Conservation (phyloP, 2,797 vertebrate genomes). For the Epinephelus malabaricus region DNA sequence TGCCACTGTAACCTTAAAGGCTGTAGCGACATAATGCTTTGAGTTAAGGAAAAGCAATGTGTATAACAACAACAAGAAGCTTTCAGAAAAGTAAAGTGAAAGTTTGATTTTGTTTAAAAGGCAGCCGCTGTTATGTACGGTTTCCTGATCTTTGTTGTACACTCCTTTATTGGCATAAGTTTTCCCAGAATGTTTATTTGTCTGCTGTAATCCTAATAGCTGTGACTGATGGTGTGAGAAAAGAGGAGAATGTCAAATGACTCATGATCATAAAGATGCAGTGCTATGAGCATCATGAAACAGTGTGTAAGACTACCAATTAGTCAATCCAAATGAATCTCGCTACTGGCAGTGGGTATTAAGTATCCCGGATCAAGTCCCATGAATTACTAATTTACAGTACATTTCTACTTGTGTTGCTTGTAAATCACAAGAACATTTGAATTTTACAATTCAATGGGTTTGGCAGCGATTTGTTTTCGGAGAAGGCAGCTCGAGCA, state of each 20-base stretch:
- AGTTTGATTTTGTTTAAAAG: slow-evolving; percentile 14
- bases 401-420: slow-evolving; percentile 50
- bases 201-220: slow-evolving; percentile 42
- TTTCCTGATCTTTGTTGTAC: slow-evolving; percentile 35
- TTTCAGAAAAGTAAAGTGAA: slow-evolving; percentile 10
- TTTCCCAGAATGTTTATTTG: slow-evolving; percentile 51
- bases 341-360: slow-evolving; percentile 51
- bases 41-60: background rate
- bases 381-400: slow-evolving; percentile 53
- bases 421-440: slow-evolving; percentile 71
- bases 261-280: slow-evolving; percentile 64
- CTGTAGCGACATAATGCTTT: background rate
- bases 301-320: slow-evolving; percentile 71
- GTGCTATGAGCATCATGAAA: slow-evolving; percentile 60
- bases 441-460: slow-evolving; percentile 50
- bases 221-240: slow-evolving; percentile 59
- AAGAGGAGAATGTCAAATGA: slow-evolving; percentile 74
- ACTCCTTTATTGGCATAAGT: slow-evolving; percentile 32
- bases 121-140: background rate
- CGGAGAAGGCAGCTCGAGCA: slow-evolving; percentile 29
- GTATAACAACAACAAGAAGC: background rate
- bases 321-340: slow-evolving; percentile 69
- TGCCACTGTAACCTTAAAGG: slow-evolving; percentile 9
- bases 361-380: slow-evolving; percentile 53
- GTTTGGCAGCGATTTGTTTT: slow-evolving; percentile 50